Base-by-base conservation (phyloP, 2,888 invertebrate species). In the Rotaria magnacalcarata region DNA sequence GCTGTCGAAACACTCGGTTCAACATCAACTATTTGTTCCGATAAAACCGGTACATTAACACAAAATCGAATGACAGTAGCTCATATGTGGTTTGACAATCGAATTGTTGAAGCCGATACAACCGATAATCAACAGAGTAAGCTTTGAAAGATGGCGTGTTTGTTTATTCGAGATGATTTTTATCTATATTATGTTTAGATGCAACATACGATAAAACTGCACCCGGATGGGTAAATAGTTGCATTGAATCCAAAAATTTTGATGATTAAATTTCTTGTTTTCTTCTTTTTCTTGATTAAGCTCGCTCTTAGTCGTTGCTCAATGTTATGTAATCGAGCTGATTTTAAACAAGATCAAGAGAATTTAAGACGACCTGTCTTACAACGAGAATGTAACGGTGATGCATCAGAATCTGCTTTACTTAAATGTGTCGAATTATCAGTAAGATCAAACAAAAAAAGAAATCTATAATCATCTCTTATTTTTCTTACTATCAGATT, bases 51-150 rank as follows among this genome's bases (percentile, higher is more conserved):
- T 88, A 99, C 97, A 21, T 93, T 97, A 87, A 99, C 98, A 41
- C 98, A 99, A 92, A 99, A 99, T 93, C 93, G 97, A 90, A 98
- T 98, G 98, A 98, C 98, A 50, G 97, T 98, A 87, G 97, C 97
- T 88, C 98, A 98, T 92, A 97, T 97, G 96, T 97, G 97, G 94
- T 97, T 96, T 92, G 97, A 98, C 91, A 96, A 97, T 92, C 95
- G 96, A 92, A 98, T 99, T 92, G 96, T 97, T 90, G 98, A 98
- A 92, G 97, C 97, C 87, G 98, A 99, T 91, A 98, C 98, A 88
- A 97, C 97, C 89, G 98, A 99, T 92, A 96, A 97, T 93, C 97
- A 98, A 92, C 95, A 96, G 89, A 96, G 92, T 88, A 47, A 47
- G 58, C 7, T 47, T 47, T 47, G 27, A 27, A 27, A 16, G 8